Evolutionary conservation across 2,888 invertebrate species (phyloP).

Genomic region (Caenorhabditis sinica): DNA sequence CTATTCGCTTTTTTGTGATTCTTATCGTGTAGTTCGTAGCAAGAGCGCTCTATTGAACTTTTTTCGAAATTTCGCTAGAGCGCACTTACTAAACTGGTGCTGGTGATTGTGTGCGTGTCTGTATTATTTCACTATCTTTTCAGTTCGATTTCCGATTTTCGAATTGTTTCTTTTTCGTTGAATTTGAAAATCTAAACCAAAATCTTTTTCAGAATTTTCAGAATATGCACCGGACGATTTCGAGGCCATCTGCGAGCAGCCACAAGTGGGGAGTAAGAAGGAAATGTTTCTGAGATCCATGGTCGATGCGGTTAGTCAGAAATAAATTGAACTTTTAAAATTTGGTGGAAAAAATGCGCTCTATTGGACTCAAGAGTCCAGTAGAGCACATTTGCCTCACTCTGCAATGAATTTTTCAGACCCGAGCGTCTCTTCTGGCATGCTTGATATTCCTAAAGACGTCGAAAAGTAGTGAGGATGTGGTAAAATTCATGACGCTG

Average conservation of each 20-base stretch:
- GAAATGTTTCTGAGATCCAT: slow-evolving; percentile 33
- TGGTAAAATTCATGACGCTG: slow-evolving; percentile 19
- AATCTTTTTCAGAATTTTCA: slow-evolving; percentile 3
- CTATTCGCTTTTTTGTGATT: too few relatives aligned
- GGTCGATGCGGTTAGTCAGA: slow-evolving; percentile 28
- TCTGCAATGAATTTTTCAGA: neutral
- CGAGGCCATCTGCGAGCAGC: slow-evolving; percentile 7
- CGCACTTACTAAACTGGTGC: too few relatives aligned
- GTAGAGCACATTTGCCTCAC: neutral
- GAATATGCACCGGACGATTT: slow-evolving; percentile 29
- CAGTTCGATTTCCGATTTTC: neutral
- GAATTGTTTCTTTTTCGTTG: neutral
- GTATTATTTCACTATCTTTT: slow-evolving; percentile 9
- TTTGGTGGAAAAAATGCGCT: neutral
- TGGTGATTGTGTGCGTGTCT: neutral
- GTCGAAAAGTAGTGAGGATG: neutral
- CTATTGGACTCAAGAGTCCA: neutral
- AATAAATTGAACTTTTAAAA: neutral
- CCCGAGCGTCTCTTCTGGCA: neutral
- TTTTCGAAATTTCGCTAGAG: too few relatives aligned
- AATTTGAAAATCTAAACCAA: neutral
- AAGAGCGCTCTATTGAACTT: too few relatives aligned
- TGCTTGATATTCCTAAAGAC: neutral
- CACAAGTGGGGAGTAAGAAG: slow-evolving; percentile 12
- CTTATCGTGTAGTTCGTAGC: too few relatives aligned